Evolutionary conservation across 1,140 invertebrate genomes (phyloP).

Genomic region (Teleogryllus occipitalis): DNA sequence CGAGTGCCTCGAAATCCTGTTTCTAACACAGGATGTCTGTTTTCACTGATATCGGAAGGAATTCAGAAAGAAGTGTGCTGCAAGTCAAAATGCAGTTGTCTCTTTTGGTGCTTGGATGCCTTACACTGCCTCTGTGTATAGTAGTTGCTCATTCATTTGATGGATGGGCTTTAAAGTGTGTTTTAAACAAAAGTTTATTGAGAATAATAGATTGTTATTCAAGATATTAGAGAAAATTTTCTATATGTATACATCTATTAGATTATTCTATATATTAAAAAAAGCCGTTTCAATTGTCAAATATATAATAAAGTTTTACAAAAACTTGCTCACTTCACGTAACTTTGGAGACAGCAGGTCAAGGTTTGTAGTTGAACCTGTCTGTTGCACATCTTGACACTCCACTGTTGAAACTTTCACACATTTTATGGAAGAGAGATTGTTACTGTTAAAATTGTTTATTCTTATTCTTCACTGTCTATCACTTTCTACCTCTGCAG

Average conservation of each 20-base stretch:
- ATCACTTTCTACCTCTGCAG: background rate
- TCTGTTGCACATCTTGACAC: background rate
- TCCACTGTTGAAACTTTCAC: background rate
- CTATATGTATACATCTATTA: background rate
- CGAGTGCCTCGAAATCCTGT: background rate
- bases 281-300: background rate
- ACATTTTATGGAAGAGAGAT: background rate
- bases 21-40: background rate
- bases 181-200: background rate
- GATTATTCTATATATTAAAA: background rate
- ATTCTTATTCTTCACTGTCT: background rate
- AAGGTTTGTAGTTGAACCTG: background rate
- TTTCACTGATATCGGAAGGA: background rate
- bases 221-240: background rate
- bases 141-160: background rate
- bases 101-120: slow-evolving; percentile 14
- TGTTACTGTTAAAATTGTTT: background rate
- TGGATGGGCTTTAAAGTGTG: background rate
- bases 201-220: background rate
- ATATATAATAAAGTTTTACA: background rate
- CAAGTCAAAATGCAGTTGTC: slow-evolving; percentile 6
- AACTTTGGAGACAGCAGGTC: background rate
- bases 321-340: background rate
- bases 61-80: background rate
- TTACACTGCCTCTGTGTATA: slow-evolving; percentile 12